Conservation (phyloP, 2,797 vertebrate genomes). For the Molossus alvarezi region DNA sequence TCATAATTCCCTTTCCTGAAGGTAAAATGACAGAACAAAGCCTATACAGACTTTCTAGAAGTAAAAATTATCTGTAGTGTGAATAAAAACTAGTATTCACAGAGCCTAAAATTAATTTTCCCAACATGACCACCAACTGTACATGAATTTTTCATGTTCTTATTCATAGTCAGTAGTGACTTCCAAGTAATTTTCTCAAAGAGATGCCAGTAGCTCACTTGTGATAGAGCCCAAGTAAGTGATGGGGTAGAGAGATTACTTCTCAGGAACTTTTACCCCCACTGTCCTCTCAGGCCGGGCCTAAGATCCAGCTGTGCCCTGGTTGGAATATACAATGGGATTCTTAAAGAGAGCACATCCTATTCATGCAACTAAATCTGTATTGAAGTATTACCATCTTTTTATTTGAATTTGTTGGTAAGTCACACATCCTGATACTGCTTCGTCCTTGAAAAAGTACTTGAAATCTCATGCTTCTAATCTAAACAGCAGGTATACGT, state of each 20-base stretch:
- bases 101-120: constrained; percentile 44
- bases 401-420: constrained; percentile 44
- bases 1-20: constrained; percentile 65
- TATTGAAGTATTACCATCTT: background rate
- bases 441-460: background rate
- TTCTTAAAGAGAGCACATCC: background rate
- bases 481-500: background rate
- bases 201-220: background rate
- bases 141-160: background rate
- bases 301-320: background rate
- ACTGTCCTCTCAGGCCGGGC: background rate
- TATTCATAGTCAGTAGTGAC: background rate
- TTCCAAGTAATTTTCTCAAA: constrained; percentile 34
- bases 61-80: background rate
- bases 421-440: constrained; percentile 32
- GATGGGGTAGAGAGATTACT: background rate
- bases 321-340: background rate
- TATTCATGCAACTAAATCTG: background rate
- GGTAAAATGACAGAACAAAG: constrained; percentile 58
- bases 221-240: background rate
- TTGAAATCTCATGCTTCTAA: background rate
- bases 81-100: constrained; percentile 36
- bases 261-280: background rate
- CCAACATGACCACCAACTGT: background rate
- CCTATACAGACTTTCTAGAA: constrained; percentile 24